Base-by-base conservation (phyloP, 2,888 invertebrate genomes). In the Mimachlamys varia region DNA sequence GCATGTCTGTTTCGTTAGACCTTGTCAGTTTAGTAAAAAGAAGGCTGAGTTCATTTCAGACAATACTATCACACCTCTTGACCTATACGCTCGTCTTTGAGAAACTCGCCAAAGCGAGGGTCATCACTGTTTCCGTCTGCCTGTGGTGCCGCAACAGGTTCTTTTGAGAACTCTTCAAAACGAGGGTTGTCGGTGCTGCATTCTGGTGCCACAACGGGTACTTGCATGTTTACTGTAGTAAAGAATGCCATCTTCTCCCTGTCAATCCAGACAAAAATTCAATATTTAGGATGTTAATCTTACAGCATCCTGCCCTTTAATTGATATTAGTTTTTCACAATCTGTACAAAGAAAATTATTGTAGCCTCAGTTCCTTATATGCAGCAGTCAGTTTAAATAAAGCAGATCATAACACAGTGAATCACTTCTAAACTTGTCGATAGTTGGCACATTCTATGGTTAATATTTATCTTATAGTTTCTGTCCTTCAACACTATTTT, bases 231-330 rank as follows among this genome's bases (percentile, higher is more conserved):
- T 33, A 95, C 96, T 33, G 95, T 98, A 0, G 99, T 99, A 97
- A 99, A 99, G 97, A 99, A 99, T 87, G 99, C 98, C 98, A 99
- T 99, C 97, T 99, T 99, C 97, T 99, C 99, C 97, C 99, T 99
- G 97, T 53, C 97, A 97, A 96, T 94, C 95, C 94, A 93, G 27
- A 33, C 10, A 19, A n/a, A 2, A 17, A 53, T 15, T 53, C 17
- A 17, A 53, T 7, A 53, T 2, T 53, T 53, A 53, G 53, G 19
- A 17, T n/a, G 17, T 10, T 53, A 53, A 10, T 17, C 19, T 19
- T 17, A 12, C 2, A 19, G 19, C 15, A 53, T 53, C 44, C 3
- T 44, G 44, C 44, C 44, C 7, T 44, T n/a, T n/a, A n/a, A 7
- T 44, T 44, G 3, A 44, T 44, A 44, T 44, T n/a, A n/a, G 7